Base-by-base conservation (phyloP, 2,888 invertebrate genomes). In the Drosophila niveifrons region DNA sequence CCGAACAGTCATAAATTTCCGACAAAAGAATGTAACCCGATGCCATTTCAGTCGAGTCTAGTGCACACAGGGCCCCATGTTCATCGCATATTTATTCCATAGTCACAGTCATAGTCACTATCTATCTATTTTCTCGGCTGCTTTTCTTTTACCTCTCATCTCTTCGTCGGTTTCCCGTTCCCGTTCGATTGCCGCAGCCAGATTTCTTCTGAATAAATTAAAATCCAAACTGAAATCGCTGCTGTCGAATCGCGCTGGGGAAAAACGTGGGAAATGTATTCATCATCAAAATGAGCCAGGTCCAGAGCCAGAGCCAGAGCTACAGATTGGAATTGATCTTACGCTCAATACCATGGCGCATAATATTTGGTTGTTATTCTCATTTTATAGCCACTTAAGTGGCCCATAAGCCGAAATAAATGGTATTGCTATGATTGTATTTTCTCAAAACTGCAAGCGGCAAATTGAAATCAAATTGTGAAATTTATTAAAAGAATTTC, bases 121-220 rank as follows among this genome's bases (percentile, higher is more conserved):
- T 66, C 59, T 48, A 48, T 46, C 47, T 58, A 70, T 70, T 61
- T 66, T 61, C 44, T 43, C 62, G 70, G 70, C 67, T 69, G 76
- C 70, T 72, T 73, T 71, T 69, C 55, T 41, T 57, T 50, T 9
- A 17, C 17, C 39, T 23, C 4, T 23, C 6, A 23, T 0, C 57
- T 55, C 51, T 59, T 48, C 66, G 43, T 66, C 31, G 72, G 67
- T 78, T 83, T 87, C 78, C 83, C 88, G 84, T 89, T 89, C 89
- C 83, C 88, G 84, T 89, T 89, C 89, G 85, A 81, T 80, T 18
- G 66, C 61, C 57, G 78, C 75, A 72, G 70, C 73, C 87, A 86
- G 80, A 88, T 86, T 90, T 90, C 89, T 81, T 81, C 75, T 90
- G 89, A 90, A 90, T 89, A 90, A 90, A 89, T 89, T 89, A 90